Percentiles rank a stretch among this genome's conserved stretches.
Conservation (phyloP, 2,113 vertebrate species). For the Gyps fulvus region DNA sequence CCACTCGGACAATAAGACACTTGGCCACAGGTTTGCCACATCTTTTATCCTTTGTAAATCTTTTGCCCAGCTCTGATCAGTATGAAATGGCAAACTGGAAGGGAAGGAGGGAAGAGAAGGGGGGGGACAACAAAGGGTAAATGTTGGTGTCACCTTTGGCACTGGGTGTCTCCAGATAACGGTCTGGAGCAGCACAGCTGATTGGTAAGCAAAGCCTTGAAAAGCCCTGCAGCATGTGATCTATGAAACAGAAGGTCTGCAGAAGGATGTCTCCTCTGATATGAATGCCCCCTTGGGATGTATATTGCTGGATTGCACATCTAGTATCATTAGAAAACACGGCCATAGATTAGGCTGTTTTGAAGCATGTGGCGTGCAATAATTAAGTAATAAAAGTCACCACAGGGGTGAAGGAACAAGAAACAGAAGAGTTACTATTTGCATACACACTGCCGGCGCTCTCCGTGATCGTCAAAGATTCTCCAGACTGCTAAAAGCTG, state of each 20-base stretch:
- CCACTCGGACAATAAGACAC: neutral
- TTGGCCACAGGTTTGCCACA: neutral
- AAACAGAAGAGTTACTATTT: constrained; percentile 69
- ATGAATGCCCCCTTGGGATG: constrained; percentile 66
- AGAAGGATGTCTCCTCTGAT: constrained; percentile 51
- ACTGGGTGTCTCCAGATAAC: neutral
- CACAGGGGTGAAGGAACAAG: constrained; percentile 73
- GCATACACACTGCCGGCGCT: constrained; percentile 35
- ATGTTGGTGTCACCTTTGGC: neutral
- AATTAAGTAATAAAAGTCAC: constrained; percentile 98
- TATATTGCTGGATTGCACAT: constrained; percentile 51
- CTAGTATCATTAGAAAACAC: constrained; percentile 72
- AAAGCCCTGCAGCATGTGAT: constrained; percentile 46
- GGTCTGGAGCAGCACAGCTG: neutral
- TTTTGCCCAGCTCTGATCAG: neutral
- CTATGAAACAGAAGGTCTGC: constrained; percentile 18
- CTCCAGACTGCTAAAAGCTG: neutral
- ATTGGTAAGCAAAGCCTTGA: constrained; percentile 36
- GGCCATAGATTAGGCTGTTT: constrained; percentile 76
- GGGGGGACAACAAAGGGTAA: neutral
- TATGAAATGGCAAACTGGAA: neutral
- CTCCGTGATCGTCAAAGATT: neutral
- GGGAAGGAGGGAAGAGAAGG: neutral
- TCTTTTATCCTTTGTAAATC: neutral
- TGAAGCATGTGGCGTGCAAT: constrained; percentile 86